Percentiles rank a stretch among this genome's conserved stretches.
phyloP scores from a whole-genome alignment of 2,113 vertebrate species.

The Numenius arquata region DNA sequence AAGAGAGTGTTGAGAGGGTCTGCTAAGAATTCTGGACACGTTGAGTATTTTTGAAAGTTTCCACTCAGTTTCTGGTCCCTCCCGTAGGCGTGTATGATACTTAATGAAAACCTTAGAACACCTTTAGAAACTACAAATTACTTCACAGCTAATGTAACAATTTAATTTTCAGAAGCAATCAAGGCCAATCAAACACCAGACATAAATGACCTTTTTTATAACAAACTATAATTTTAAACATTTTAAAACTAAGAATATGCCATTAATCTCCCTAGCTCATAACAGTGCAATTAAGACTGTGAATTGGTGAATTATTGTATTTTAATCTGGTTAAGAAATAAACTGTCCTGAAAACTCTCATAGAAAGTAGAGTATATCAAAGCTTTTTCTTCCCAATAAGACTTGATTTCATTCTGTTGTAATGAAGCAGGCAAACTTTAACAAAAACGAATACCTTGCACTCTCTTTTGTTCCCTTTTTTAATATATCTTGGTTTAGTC shows the following conservation, averaged over 20 bases:
- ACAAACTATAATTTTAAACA: constrained; percentile 28
- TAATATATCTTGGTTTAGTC: background rate
- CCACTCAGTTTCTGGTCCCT: background rate
- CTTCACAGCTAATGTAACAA: background rate
- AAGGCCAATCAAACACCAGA: constrained; percentile 23
- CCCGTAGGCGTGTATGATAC: background rate
- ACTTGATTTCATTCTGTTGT: background rate
- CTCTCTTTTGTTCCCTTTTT: background rate
- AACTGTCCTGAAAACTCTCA: background rate
- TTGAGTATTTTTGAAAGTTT: background rate
- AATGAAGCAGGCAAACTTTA: background rate
- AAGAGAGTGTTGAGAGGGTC: background rate
- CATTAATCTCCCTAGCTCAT: background rate
- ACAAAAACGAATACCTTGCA: background rate
- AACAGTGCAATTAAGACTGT: constrained; percentile 21
- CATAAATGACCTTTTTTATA: background rate
- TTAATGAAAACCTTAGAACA: constrained; percentile 11
- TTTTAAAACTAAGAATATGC: constrained; percentile 12
- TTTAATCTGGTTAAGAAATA: constrained; percentile 16
- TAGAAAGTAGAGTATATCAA: background rate
- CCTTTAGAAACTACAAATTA: background rate
- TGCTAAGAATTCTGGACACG: background rate
- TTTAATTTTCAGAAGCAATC: constrained; percentile 30
- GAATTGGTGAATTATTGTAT: background rate
- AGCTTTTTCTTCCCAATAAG: background rate